phyloP scores from a whole-genome alignment of 2,113 vertebrate genomes.

The Menura novaehollandiae region DNA sequence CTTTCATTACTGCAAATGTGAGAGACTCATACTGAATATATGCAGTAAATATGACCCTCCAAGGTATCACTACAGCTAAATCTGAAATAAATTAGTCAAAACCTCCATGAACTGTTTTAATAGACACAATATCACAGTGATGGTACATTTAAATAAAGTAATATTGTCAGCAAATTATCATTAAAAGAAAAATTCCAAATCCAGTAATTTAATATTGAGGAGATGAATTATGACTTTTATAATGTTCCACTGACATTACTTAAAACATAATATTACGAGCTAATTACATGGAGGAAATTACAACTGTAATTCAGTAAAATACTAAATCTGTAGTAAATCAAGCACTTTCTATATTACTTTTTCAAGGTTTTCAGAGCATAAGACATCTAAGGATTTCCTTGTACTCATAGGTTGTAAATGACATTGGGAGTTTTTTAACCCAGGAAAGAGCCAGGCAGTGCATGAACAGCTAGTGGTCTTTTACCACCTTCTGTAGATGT shows the following conservation, averaged over 20 bases:
- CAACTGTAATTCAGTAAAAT: not conserved
- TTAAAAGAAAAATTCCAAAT: conserved; percentile 16
- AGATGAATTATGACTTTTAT: conserved; percentile 27
- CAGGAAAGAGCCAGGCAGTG: not conserved
- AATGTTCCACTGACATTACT: not conserved
- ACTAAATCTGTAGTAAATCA: conserved; percentile 1
- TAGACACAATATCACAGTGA: not conserved
- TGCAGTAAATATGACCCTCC: not conserved
- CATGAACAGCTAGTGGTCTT: not conserved
- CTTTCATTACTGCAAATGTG: not conserved
- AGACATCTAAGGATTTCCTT: not conserved
- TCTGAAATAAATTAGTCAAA: conserved; percentile 33
- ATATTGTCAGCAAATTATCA: conserved; percentile 28
- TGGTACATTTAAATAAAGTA: not conserved
- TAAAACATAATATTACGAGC: conserved; percentile 10
- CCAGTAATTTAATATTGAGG: not conserved
- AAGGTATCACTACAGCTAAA: not conserved
- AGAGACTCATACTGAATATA: not conserved
- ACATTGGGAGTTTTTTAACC: not conserved
- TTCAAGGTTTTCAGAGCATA: not conserved
- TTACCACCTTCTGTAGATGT: not conserved
- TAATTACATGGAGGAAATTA: conserved; percentile 1
- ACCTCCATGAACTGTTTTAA: not conserved
- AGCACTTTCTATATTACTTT: not conserved
- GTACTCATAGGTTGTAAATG: not conserved